These are phyloP conservation scores for Ochotona princeps DNA, from an alignment of 2,113 vertebrate species.

Conservation along the genomic window DNA sequence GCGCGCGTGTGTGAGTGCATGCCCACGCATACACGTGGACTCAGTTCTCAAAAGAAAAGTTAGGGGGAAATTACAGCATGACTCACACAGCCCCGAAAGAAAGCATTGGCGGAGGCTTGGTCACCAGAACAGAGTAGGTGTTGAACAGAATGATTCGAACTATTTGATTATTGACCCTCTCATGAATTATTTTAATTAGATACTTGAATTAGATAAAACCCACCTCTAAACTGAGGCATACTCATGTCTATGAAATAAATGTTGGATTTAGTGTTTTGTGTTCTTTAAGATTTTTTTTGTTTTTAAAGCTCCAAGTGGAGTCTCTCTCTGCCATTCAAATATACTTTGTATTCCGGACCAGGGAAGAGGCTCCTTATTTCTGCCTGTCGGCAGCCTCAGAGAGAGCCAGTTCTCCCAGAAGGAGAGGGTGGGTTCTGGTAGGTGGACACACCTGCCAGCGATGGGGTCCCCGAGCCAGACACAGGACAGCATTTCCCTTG, in stretches of 20 bases:
- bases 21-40: background rate
- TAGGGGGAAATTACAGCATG: background rate
- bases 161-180: no score
- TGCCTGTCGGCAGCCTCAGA: background rate
- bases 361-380: background rate
- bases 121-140: no score
- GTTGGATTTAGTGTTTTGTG: background rate
- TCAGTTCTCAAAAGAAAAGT: background rate
- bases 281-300: background rate
- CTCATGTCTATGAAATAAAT: background rate
- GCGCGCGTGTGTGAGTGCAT: accelerated
- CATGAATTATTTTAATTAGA: no score
- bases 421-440: background rate
- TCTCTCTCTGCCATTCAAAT: background rate
- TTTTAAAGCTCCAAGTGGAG: background rate
- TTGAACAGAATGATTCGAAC: no score
- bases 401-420: background rate
- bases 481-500: background rate
- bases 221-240: background rate
- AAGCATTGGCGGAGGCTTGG: no score
- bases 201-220: background rate
- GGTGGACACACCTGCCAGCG: background rate
- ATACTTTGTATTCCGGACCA: background rate
- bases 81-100: no score
- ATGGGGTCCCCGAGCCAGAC: background rate